phyloP scores from a whole-genome alignment of 2,113 vertebrate species.

The Stigmatopora nigra region DNA sequence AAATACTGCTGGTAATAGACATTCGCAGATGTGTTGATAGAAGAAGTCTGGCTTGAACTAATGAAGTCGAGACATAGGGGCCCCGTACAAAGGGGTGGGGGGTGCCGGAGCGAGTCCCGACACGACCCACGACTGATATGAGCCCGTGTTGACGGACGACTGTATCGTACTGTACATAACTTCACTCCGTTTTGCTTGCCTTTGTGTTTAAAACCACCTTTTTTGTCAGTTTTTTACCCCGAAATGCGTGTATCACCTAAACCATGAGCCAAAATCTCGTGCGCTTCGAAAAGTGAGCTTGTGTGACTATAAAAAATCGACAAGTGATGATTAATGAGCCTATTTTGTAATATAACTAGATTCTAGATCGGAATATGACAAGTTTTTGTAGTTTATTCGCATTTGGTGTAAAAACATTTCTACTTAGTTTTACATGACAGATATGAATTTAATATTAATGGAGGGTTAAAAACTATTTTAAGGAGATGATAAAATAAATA shows the following conservation, averaged over 20 bases:
- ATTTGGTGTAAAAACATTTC: constrained; percentile 28
- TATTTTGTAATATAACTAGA: no score
- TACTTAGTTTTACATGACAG: constrained; percentile 25
- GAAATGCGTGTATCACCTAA: not conserved
- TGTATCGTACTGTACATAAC: constrained; percentile 10
- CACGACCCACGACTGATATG: constrained; percentile 36
- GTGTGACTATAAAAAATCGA: no score
- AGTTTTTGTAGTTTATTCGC: not conserved
- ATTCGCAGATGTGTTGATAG: constrained; percentile 32
- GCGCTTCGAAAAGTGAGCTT: no score
- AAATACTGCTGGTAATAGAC: constrained; percentile 31
- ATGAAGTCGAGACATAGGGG: constrained; percentile 33
- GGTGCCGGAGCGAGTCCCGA: constrained; percentile 45
- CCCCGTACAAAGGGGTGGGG: constrained; percentile 16
- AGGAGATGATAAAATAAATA: constrained; percentile 53
- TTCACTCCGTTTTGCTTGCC: constrained; percentile 21
- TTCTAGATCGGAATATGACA: no score
- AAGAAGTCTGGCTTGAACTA: constrained; percentile 19
- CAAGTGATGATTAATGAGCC: no score
- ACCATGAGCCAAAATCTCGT: no score
- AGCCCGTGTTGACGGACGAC: constrained; percentile 33
- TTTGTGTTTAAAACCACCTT: constrained; percentile 16
- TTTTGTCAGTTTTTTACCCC: constrained; percentile 10
- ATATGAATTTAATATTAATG: constrained; percentile 24
- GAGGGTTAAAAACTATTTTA: constrained; percentile 14